phyloP scores from a whole-genome alignment of 2,888 invertebrate species.

The Philonicus albiceps region DNA sequence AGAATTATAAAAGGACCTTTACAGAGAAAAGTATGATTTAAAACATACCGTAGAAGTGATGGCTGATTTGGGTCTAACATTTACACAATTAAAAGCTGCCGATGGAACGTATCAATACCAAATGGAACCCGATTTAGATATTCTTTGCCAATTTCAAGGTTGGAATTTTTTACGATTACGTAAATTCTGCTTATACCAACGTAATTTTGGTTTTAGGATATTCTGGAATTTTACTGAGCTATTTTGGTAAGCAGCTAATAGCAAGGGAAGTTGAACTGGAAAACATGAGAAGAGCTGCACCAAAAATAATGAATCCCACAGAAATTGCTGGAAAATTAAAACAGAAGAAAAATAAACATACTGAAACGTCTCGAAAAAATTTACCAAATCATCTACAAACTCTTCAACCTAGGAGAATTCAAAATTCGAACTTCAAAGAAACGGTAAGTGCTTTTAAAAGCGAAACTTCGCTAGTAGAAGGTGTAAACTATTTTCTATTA shows the following conservation, averaged over 20 bases:
- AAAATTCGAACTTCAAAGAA: slow-evolving; percentile 58
- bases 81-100: slow-evolving; percentile 77
- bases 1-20: neutral
- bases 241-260: slow-evolving; percentile 80
- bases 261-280: slow-evolving; percentile 84
- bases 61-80: slow-evolving; percentile 88
- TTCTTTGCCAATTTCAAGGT: slow-evolving; percentile 62
- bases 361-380: slow-evolving; percentile 42
- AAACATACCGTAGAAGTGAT: slow-evolving; percentile 78
- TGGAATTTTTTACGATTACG: neutral
- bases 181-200: neutral
- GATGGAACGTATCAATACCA: slow-evolving; percentile 79
- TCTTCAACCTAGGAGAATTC: slow-evolving; percentile 69
- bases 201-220: slow-evolving; percentile 52
- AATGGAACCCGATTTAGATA: slow-evolving; percentile 82
- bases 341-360: neutral
- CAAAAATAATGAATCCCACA: slow-evolving; percentile 52
- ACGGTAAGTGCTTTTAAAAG: slow-evolving; percentile 59
- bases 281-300: slow-evolving; percentile 70
- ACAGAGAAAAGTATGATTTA: slow-evolving; percentile 67
- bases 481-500: neutral
- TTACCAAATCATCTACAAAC: slow-evolving; percentile 78
- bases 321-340: neutral
- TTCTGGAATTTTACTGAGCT: slow-evolving; percentile 59
- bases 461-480: neutral